Evolutionary conservation across 2,888 invertebrate genomes (phyloP), one percentile per base, ranked within the genome.

Genomic region (Thera obeliscata): DNA sequence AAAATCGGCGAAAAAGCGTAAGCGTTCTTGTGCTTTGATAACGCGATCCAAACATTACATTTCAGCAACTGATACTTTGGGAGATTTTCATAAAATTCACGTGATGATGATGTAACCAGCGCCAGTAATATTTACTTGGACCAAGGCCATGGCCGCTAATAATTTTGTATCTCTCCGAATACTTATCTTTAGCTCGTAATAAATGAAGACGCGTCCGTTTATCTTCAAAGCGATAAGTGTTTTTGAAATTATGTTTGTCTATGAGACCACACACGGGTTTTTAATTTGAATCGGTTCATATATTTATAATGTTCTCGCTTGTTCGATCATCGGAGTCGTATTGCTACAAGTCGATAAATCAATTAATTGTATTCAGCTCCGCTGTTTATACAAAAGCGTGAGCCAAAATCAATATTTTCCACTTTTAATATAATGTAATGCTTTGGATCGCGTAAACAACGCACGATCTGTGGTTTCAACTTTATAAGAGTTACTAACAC

Each of bases 391-490:
- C 52, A 56, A 62, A 49, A 56, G 77, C 76, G 77, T 79, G 66
- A 62, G 66, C 61, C 59, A 61, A 46, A 61, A 49, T 33, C 59
- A 65, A 58, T 66, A 22, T 43, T 65, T 52, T 52, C 52, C 22
- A 64, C 56, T 69, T 55, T 77, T 71, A 75, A 58, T 36, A 60
- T 61, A 57, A 71, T 69, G 73, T 61, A 68, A 73, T 71, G 66
- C 61, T 69, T 75, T 76, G 78, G 71, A 54, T 71, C 73, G 70
- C 60, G 60, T 41, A 68, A 82, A 81, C 71, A 70, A 70, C 67
- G 67, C 69, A 46, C 61, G 61, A 57, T 56, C 61, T 69, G 71
- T 88, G 87, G 90, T 87, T 90, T 89, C 82, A 87, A 87, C 83
- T 61, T 59, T 70, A 60, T 56, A 50, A 64, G 70, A 62, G 62